A percentile compares a stretch with the other conserved stretches of the same genome.
Conservation (phyloP, 2,113 vertebrate genomes). For the Osmerus eperlanus region DNA sequence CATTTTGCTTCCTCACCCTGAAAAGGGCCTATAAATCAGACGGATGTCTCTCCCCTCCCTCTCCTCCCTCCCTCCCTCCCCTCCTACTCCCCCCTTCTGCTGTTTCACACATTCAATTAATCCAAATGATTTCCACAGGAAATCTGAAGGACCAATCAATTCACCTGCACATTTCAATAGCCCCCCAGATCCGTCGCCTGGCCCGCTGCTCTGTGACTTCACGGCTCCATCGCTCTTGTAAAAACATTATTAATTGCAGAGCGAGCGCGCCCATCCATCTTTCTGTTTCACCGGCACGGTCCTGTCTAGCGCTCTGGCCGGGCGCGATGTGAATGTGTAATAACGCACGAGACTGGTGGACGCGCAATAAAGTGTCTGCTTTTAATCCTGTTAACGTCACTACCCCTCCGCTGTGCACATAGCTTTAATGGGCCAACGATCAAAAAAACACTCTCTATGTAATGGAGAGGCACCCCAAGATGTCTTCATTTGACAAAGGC, state of each 20-base stretch:
- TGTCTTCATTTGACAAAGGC: too few relatives aligned
- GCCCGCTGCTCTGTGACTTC: conserved; percentile 6
- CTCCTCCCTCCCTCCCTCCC: conserved; percentile 7
- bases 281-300: conserved; percentile 25
- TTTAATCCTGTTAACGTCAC: conserved; percentile 4
- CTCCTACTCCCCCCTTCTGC: neutral
- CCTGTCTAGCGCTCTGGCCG: conserved; percentile 11
- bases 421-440: too few relatives aligned
- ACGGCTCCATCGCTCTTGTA: conserved; percentile 52
- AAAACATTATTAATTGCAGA: conserved; percentile 59
- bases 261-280: conserved; percentile 47
- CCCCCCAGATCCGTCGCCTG: conserved; percentile 29
- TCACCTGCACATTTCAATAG: conserved; percentile 56
- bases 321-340: conserved; percentile 8
- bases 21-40: conserved; percentile 52
- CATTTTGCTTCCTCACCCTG: conserved; percentile 45
- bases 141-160: conserved; percentile 54
- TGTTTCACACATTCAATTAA: conserved; percentile 50
- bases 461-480: too few relatives aligned
- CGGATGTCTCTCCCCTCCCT: conserved; percentile 7
- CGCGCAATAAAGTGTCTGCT: neutral
- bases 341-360: neutral
- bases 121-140: conserved; percentile 56
- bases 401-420: too few relatives aligned
- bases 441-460: too few relatives aligned